phyloP scores from a whole-genome alignment of 1,140 invertebrate species.

The Diorhabda sublineata region DNA sequence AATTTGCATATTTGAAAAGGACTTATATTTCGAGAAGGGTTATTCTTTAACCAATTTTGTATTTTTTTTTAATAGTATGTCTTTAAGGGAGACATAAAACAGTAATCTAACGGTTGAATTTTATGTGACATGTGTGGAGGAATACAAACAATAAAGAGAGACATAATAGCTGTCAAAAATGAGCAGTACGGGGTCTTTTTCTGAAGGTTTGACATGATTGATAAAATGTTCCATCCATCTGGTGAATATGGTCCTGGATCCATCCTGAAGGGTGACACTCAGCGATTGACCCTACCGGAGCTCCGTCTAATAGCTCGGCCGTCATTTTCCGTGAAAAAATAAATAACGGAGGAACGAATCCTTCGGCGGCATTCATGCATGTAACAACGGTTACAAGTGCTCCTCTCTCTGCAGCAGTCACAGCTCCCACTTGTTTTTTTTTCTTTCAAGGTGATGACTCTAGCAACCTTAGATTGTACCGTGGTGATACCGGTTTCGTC shows the following conservation, averaged over 20 bases:
- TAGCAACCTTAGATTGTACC: no score
- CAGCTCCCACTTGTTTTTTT: no score
- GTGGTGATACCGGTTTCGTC: neutral
- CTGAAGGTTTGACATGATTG: conserved; percentile 24
- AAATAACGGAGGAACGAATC: conserved; percentile 40
- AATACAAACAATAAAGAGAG: conserved; percentile 34
- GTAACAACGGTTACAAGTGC: conserved; percentile 37
- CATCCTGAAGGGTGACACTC: conserved; percentile 38
- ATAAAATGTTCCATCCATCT: conserved; percentile 37
- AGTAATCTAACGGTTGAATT: no score
- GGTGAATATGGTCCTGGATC: conserved; percentile 29
- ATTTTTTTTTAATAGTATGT: no score
- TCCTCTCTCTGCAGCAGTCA: conserved; percentile 40
- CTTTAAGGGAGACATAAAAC: no score
- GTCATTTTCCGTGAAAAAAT: conserved; percentile 39
- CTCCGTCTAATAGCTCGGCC: conserved; percentile 32
- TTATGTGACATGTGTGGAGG: conserved; percentile 41
- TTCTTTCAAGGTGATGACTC: no score
- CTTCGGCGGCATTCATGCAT: conserved; percentile 38
- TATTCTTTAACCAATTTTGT: no score
- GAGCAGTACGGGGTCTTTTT: conserved; percentile 25
- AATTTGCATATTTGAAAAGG: conserved; percentile 3
- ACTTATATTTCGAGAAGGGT: conserved; percentile 37
- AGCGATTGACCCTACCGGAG: conserved; percentile 37
- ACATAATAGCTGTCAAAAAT: conserved; percentile 36